Evolutionary conservation across 2,888 invertebrate species (phyloP).

Genomic region (Apoderus coryli): DNA sequence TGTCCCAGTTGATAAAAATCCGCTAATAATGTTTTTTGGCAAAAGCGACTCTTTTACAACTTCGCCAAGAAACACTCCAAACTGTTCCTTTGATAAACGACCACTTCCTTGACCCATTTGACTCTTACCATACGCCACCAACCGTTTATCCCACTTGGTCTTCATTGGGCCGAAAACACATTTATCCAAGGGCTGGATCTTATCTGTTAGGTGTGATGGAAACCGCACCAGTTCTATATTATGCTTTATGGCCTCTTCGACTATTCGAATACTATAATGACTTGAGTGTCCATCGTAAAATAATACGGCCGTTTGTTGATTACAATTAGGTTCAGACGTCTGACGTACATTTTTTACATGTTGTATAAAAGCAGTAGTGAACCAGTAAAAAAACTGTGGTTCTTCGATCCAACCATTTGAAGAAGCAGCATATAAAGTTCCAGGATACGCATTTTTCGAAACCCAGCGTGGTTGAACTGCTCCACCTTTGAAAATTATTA

Average conservation of each 20-base stretch:
- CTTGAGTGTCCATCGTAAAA: slow-evolving; percentile 15
- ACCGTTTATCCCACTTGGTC: slow-evolving; percentile 12
- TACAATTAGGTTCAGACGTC: slow-evolving; percentile 11
- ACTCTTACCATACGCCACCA: background rate
- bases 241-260: slow-evolving; percentile 12
- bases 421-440: slow-evolving; percentile 16
- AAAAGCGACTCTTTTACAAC: background rate
- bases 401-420: slow-evolving; percentile 22
- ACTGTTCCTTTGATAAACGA: slow-evolving; percentile 1
- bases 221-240: slow-evolving; percentile 9
- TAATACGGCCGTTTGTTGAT: slow-evolving; percentile 12
- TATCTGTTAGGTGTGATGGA: slow-evolving; percentile 16
- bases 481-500: slow-evolving; percentile 21
- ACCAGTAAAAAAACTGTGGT: slow-evolving; percentile 17
- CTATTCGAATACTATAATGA: slow-evolving; percentile 15
- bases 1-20: slow-evolving; percentile 42
- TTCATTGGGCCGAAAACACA: slow-evolving; percentile 14
- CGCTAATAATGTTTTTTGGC: slow-evolving; percentile 3
- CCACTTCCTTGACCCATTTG: background rate
- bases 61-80: background rate
- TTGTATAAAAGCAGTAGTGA: slow-evolving; percentile 10
- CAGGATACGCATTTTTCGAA: slow-evolving; percentile 13
- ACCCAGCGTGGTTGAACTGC: slow-evolving; percentile 19
- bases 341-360: slow-evolving; percentile 10
- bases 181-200: slow-evolving; percentile 14